These are phyloP conservation scores for Neuroterus valhalla DNA, from an alignment of 1,140 invertebrate species.

Conservation along the genomic window DNA sequence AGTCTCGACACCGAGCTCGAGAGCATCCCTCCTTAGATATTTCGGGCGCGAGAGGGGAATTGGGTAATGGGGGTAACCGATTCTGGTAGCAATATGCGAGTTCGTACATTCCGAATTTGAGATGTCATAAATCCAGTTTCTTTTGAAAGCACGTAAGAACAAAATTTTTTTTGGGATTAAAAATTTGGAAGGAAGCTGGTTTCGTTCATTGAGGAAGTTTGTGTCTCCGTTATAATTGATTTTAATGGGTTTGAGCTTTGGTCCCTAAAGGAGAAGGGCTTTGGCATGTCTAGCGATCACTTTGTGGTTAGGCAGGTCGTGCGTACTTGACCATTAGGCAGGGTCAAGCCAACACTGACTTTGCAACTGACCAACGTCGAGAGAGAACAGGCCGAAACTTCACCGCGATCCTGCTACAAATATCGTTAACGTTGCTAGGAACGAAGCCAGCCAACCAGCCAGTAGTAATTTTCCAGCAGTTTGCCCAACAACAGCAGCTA, in stretches of 20 bases:
- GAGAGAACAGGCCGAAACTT: slow-evolving; percentile 60
- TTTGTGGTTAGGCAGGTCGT: slow-evolving; percentile 65
- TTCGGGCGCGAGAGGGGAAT: no score
- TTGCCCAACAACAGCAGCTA: slow-evolving; percentile 63
- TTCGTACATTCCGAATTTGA: no score
- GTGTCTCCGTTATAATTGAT: not conserved
- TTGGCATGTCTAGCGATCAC: slow-evolving; percentile 60
- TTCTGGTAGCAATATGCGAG: no score
- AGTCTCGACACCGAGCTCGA: no score
- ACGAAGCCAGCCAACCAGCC: slow-evolving; percentile 49
- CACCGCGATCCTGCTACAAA: slow-evolving; percentile 63
- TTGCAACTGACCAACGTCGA: slow-evolving; percentile 54
- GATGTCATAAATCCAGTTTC: no score
- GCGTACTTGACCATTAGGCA: slow-evolving; percentile 69
- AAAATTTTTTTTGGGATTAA: no score
- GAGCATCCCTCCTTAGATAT: no score
- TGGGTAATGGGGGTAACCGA: no score
- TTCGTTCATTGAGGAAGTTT: no score
- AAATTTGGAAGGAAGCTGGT: no score
- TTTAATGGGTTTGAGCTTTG: not conserved
- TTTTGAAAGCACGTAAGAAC: no score
- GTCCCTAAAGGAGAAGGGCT: slow-evolving; percentile 47
- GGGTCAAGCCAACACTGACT: slow-evolving; percentile 53
- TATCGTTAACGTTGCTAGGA: slow-evolving; percentile 66
- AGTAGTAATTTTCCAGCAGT: slow-evolving; percentile 67